phyloP scores from a whole-genome alignment of 2,113 vertebrate genomes.

The Formicarius rufipectus region DNA sequence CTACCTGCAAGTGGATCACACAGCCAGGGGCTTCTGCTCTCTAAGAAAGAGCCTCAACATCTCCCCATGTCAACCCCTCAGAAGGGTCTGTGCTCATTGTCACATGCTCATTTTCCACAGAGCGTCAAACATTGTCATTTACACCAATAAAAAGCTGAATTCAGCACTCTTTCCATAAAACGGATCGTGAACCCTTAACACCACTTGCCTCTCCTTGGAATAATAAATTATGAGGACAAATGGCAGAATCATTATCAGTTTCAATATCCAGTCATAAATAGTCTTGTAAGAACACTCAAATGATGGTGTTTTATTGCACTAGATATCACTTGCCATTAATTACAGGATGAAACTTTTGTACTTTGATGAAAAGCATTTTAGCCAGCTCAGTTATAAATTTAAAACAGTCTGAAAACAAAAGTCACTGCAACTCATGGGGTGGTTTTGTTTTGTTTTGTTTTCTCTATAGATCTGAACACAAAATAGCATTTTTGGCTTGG shows the following conservation, averaged over 20 bases:
- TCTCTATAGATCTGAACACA: background rate
- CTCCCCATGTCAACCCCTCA: background rate
- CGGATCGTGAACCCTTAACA: slow-evolving; percentile 63
- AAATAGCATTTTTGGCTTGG: slow-evolving; percentile 1
- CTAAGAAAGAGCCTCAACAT: background rate
- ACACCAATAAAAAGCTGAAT: slow-evolving; percentile 62
- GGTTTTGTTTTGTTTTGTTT: background rate
- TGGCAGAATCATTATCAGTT: slow-evolving; percentile 73
- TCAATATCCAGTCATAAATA: slow-evolving; percentile 73
- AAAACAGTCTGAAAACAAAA: slow-evolving; percentile 51
- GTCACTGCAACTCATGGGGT: slow-evolving; percentile 6
- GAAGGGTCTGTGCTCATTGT: background rate
- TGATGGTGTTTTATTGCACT: slow-evolving; percentile 63
- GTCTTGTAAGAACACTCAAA: slow-evolving; percentile 70
- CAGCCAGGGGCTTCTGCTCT: background rate
- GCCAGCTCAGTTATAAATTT: slow-evolving; percentile 56
- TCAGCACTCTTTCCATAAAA: slow-evolving; percentile 65
- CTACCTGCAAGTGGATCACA: background rate
- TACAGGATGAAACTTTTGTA: slow-evolving; percentile 58
- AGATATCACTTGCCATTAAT: slow-evolving; percentile 69
- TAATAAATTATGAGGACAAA: slow-evolving; percentile 71
- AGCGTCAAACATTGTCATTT: slow-evolving; percentile 54
- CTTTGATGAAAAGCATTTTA: slow-evolving; percentile 69
- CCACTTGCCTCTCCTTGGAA: slow-evolving; percentile 65
- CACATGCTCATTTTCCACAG: background rate